Conservation (phyloP, 37 sponge, comb jelly and placozoan genomes). For the Aplysina aerophoba region DNA sequence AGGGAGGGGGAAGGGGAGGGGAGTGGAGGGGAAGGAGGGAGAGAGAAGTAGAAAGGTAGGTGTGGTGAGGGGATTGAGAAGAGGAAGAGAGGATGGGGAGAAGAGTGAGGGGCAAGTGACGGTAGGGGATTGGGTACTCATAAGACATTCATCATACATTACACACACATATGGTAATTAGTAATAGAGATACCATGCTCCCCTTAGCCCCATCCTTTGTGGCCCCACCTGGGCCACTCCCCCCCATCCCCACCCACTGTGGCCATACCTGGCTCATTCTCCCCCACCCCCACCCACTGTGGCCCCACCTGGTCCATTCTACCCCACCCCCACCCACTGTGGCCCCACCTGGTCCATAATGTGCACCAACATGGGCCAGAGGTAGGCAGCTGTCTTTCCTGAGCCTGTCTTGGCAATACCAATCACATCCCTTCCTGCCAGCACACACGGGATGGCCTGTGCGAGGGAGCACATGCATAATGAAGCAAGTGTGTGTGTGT, state of each 20-base stretch:
- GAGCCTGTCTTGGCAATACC: constrained; percentile 98
- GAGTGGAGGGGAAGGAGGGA: background rate
- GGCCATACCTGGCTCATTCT: constrained; percentile 82
- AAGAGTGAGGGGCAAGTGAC: background rate
- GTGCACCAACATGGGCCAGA: constrained; percentile 92
- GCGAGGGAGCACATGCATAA: background rate
- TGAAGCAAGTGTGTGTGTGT: too few species aligned
- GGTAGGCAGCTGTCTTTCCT: constrained; percentile 93
- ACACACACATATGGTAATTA: background rate
- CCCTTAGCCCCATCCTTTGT: too few species aligned
- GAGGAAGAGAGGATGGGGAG: background rate
- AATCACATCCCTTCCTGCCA: constrained; percentile 92
- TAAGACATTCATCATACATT: background rate
- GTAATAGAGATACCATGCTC: too few species aligned
- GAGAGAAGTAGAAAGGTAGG: too few species aligned
- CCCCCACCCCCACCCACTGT: too few species aligned
- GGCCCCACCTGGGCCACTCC: constrained; percentile 82
- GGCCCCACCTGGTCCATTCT: constrained; percentile 84
- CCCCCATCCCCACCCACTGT: too few species aligned
- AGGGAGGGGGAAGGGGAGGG: background rate
- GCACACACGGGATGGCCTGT: constrained; percentile 75
- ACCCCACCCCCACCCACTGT: too few species aligned
- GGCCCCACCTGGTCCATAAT: constrained; percentile 81
- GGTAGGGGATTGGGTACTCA: too few species aligned
- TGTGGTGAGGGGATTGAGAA: background rate